Base-by-base conservation (phyloP, 2,888 invertebrate species). In the Icerya purchasi region DNA sequence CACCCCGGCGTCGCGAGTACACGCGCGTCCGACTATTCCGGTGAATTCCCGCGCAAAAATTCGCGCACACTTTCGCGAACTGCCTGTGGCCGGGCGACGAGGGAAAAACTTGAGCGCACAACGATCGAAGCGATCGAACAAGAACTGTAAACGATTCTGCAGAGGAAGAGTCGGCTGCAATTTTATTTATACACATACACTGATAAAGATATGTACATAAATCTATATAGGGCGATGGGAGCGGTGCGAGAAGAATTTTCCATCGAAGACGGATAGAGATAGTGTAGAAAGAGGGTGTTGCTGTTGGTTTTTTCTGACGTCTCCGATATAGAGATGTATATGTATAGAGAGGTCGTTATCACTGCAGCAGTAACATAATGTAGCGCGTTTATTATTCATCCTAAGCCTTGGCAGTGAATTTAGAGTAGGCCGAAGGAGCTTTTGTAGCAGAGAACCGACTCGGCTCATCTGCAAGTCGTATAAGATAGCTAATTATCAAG, bases 401-500 rank as follows among this genome's bases (percentile, higher is more conserved):
- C 59, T 52, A 56, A 60, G 55, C 23, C 55, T 23, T 23, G 56
- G 10, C 50, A 23, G 22, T 8, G 59, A 36, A 36, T 36, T 36
- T 36, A 36, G 36, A 36, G 36, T 36, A 36, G 36, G n/a, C n/a
- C n/a, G n/a, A n/a, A n/a, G n/a, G n/a, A n/a, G n/a, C n/a, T n/a
- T n/a, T n/a, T 36, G 14, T 8, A 14, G 36, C 36, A 36, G 36
- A 14, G 8, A 36, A 36, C 36, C 36, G 52, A 52, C 51, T 54
- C 58, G 50, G 25, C 59, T 60, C 59, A 60, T 60, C 59, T 60
- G 59, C 59, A 60, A 60, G 59, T 60, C 59, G 55, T 60, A 60
- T 60, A 60, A 60, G 59, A 55, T 80, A 82, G 81, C 84, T 84
- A 84, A 84, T 84, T 84, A 84, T 83, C 84, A 84, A 84, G 84